phyloP scores from a whole-genome alignment of 2,888 invertebrate genomes.

The Trachelus iudaicus region DNA sequence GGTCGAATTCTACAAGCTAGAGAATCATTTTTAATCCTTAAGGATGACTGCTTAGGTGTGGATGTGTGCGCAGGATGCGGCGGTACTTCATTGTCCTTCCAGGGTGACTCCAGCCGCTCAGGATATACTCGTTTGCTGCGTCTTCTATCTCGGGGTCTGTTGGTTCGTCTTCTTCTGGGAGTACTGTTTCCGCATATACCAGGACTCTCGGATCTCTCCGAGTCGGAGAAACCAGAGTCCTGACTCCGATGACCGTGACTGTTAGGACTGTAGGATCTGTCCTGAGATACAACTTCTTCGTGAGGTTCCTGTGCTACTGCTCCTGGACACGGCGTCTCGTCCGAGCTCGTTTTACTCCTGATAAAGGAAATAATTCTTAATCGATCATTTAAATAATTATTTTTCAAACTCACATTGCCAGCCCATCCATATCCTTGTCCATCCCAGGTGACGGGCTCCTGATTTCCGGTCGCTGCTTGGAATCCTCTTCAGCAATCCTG shows the following conservation, averaged over 20 bases:
- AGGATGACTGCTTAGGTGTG: slow-evolving; percentile 46
- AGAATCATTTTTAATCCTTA: not conserved
- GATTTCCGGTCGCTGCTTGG: not conserved
- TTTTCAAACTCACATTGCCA: not conserved
- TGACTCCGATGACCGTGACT: slow-evolving; percentile 72
- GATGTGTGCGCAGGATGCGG: slow-evolving; percentile 52
- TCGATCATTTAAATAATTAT: not conserved
- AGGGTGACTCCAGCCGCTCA: slow-evolving; percentile 29
- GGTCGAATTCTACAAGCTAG: not conserved
- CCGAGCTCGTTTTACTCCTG: not conserved
- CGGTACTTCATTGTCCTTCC: slow-evolving; percentile 33
- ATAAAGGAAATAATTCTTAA: not conserved
- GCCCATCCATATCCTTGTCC: not conserved
- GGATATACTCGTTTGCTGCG: slow-evolving; percentile 22
- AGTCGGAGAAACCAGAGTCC: slow-evolving; percentile 85
- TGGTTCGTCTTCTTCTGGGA: slow-evolving; percentile 22
- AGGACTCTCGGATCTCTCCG: slow-evolving; percentile 71
- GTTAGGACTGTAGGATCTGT: slow-evolving; percentile 37
- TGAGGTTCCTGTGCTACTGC: not conserved
- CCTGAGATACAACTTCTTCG: not conserved
- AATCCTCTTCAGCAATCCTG: not conserved
- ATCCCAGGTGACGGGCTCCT: not conserved
- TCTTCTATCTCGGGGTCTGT: slow-evolving; percentile 23
- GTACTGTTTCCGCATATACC: slow-evolving; percentile 32
- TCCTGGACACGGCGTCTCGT: not conserved